These are phyloP conservation scores for Malurus cyaneus DNA, from an alignment of 2,113 vertebrate species.

Conservation along the genomic window DNA sequence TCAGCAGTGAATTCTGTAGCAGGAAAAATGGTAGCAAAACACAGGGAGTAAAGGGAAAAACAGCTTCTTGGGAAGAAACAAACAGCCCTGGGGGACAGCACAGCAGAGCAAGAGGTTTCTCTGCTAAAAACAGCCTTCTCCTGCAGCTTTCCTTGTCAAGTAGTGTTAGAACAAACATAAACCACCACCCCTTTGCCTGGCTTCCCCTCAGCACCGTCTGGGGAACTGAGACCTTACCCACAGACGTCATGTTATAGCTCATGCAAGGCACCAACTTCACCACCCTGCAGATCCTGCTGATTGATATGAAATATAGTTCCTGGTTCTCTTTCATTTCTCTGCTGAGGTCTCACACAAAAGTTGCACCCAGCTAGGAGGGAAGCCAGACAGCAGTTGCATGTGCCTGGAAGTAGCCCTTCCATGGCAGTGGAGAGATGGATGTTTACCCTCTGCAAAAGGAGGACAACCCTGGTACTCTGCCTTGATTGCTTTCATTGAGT, in stretches of 20 bases:
- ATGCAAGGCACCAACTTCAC: neutral
- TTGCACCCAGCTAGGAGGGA: neutral
- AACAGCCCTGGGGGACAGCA: neutral
- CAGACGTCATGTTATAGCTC: accelerated
- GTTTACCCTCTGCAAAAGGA: neutral
- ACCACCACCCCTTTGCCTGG: accelerated
- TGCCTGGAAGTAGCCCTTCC: neutral
- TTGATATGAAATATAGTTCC: accelerated
- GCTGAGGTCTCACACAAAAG: accelerated
- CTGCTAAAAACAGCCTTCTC: neutral
- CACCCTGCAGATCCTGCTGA: neutral
- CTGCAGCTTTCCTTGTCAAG: neutral
- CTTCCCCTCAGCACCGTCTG: neutral
- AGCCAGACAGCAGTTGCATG: neutral
- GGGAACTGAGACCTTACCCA: accelerated
- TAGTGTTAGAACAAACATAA: neutral
- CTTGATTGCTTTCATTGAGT: neutral
- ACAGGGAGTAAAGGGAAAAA: neutral
- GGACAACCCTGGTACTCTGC: neutral
- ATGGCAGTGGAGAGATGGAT: neutral
- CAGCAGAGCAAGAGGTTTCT: neutral
- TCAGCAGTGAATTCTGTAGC: neutral
- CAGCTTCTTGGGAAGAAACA: neutral
- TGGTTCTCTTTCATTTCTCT: neutral
- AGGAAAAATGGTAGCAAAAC: neutral